phyloP scores from a whole-genome alignment of 2,113 vertebrate species.

The Puma concolor region DNA sequence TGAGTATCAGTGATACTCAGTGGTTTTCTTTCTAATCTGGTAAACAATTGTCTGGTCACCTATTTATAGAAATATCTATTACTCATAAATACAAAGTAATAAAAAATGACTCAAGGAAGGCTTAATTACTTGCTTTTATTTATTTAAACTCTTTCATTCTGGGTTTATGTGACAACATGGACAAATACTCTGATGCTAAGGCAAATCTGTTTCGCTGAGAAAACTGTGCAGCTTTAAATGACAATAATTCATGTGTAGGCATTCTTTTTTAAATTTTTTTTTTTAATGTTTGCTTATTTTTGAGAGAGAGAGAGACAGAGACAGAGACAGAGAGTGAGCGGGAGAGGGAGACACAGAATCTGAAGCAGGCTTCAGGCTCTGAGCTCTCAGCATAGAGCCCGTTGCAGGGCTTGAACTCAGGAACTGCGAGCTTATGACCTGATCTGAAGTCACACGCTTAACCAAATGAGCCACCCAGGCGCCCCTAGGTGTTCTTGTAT shows the following conservation, averaged over 20 bases:
- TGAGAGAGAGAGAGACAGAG: no score
- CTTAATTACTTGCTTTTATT: neutral
- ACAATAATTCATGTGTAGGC: neutral
- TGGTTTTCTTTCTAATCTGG: no score
- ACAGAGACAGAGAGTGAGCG: no score
- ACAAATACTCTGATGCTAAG: neutral
- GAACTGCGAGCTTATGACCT: no score
- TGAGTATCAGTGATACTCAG: no score
- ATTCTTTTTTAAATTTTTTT: neutral
- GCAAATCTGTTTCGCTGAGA: neutral
- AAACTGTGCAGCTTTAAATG: neutral
- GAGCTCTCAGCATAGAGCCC: no score
- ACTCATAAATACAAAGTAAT: neutral
- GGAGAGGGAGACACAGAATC: no score
- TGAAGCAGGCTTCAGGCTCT: no score
- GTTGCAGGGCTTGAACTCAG: no score
- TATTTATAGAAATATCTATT: neutral
- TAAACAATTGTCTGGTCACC: neutral
- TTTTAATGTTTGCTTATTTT: no score
- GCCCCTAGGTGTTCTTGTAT: neutral
- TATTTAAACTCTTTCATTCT: neutral
- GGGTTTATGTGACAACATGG: neutral
- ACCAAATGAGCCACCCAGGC: no score
- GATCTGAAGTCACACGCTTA: no score
- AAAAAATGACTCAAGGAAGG: neutral